These are phyloP conservation scores for Diadromus collaris DNA, from an alignment of 2,888 invertebrate species.

Conservation along the genomic window DNA sequence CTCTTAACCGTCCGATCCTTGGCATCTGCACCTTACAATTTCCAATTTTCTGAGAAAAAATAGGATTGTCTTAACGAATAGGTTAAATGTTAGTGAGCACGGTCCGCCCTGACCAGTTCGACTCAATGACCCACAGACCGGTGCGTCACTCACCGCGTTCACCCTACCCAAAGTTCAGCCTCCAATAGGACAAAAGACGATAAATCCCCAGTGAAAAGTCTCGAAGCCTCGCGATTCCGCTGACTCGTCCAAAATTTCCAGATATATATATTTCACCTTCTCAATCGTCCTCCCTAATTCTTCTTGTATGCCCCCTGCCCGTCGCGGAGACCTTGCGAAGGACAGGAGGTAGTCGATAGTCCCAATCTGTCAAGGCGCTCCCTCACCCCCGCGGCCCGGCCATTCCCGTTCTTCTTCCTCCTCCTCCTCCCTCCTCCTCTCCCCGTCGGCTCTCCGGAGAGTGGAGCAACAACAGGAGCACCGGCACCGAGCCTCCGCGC, in stretches of 20 bases:
- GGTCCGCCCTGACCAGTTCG: not conserved
- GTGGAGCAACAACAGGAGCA: conserved; percentile 37
- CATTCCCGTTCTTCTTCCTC: conserved; percentile 41
- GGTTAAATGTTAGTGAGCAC: too few species aligned
- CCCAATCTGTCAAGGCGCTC: conserved; percentile 76
- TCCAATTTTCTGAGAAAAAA: not conserved
- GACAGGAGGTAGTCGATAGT: conserved; percentile 72
- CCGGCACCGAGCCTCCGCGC: conserved; percentile 9
- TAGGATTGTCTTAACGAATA: not conserved
- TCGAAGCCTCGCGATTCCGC: conserved; percentile 1
- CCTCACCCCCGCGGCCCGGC: conserved; percentile 62
- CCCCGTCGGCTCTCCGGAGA: conserved; percentile 31
- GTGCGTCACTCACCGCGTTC: too few species aligned
- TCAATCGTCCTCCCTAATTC: conserved; percentile 54
- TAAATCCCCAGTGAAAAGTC: not conserved
- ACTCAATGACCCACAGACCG: not conserved
- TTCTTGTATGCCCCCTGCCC: conserved; percentile 52
- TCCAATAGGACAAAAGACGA: not conserved
- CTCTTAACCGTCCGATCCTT: too few species aligned
- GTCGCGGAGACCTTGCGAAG: conserved; percentile 49
- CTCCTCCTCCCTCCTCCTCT: not conserved
- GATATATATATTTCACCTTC: conserved; percentile 49
- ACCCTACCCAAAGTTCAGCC: not conserved
- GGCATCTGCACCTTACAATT: not conserved
- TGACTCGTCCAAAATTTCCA: conserved; percentile 24